Evolutionary conservation across 2,888 invertebrate genomes (phyloP).

Genomic region (Chrysolina americana): DNA sequence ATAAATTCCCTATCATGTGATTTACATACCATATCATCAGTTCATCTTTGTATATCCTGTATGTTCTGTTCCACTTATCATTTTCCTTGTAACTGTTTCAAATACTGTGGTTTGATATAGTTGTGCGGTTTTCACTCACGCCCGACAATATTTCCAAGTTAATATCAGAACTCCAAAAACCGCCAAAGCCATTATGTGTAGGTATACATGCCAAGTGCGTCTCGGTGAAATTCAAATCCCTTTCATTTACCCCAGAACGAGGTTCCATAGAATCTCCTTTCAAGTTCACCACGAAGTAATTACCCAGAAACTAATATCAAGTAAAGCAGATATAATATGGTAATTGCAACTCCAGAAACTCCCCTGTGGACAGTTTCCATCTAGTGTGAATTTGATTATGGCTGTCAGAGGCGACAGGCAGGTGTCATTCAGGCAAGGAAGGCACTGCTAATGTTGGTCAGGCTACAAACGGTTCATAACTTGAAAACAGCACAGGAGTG

Average conservation of each 20-base stretch:
- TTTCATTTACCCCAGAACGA: neutral
- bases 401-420: neutral
- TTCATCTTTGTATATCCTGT: too few relatives aligned
- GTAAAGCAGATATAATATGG: conserved; percentile 19
- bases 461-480: too few relatives aligned
- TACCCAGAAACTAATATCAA: conserved; percentile 10
- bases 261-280: neutral
- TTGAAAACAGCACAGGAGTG: too few relatives aligned
- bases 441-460: too few relatives aligned
- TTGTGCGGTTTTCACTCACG: neutral
- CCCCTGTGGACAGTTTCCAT: neutral
- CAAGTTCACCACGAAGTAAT: conserved; percentile 8
- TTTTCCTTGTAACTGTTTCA: neutral
- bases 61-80: too few relatives aligned
- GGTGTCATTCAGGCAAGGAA: too few relatives aligned
- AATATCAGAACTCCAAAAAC: neutral
- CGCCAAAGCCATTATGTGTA: too few relatives aligned
- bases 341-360: conserved; percentile 14
- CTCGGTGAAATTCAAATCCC: neutral
- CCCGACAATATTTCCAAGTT: neutral
- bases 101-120: neutral
- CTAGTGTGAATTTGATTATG: neutral
- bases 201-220: too few relatives aligned
- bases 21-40: too few relatives aligned
- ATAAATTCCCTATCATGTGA: too few relatives aligned